Evolutionary conservation across 2,888 invertebrate genomes (phyloP).

Genomic region (Lepidocyrtoides sp.): DNA sequence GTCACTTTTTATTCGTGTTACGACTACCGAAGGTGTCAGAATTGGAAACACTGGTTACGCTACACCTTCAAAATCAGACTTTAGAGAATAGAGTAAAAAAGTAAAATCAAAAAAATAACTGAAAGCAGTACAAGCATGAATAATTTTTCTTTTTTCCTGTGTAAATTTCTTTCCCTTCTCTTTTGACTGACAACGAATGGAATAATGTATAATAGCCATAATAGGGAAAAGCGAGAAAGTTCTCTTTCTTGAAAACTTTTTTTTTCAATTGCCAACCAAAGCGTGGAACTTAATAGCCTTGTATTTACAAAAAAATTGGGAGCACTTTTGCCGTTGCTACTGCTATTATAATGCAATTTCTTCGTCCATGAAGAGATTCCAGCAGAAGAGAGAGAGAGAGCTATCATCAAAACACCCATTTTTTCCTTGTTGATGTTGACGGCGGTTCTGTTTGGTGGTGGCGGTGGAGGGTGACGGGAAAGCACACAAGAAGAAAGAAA

Average conservation of each 20-base stretch:
- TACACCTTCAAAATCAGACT: background rate
- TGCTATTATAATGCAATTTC: constrained; percentile 59
- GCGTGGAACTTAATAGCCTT: constrained; percentile 39
- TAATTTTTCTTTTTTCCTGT: constrained; percentile 23
- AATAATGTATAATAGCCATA: background rate
- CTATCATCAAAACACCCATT: constrained; percentile 38
- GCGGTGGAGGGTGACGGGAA: constrained; percentile 43
- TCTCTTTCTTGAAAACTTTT: constrained; percentile 63
- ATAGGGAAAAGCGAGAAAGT: constrained; percentile 6
- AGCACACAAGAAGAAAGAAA: constrained; percentile 50
- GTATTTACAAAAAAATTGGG: constrained; percentile 38
- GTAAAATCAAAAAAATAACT: background rate
- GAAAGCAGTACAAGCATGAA: constrained; percentile 30
- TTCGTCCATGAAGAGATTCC: constrained; percentile 26
- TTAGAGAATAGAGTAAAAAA: background rate
- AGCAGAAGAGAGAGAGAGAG: background rate
- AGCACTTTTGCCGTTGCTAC: background rate
- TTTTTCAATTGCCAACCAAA: constrained; percentile 70
- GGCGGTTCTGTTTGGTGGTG: constrained; percentile 9
- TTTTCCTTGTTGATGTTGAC: constrained; percentile 38
- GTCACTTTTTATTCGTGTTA: no score
- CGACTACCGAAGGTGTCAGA: constrained; percentile 15
- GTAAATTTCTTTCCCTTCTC: no score
- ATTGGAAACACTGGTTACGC: no score
- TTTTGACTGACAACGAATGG: constrained; percentile 55